Evolutionary conservation across 2,888 invertebrate species (phyloP), one percentile per base, ranked within the genome.

Genomic region (Pyrochroa serraticornis): DNA sequence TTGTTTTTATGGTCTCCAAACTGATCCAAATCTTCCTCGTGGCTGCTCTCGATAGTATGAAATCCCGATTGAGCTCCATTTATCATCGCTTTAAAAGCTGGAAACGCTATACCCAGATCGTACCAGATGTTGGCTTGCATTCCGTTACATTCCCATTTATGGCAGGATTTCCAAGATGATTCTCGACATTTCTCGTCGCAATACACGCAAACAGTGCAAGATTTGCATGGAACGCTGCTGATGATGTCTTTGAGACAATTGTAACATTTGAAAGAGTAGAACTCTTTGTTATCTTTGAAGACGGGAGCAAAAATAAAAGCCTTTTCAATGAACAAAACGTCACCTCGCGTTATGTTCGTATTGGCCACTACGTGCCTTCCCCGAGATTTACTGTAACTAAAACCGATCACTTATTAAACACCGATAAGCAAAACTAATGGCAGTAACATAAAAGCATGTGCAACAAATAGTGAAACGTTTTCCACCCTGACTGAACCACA

Each of bases 291-390:
- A 56, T 85, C 83, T 7, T 83, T 81, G 7, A 84, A 83, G 75
- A 88, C 75, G 60, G 86, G 82, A 1, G 93, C 91, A 77, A 91
- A 90, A 1, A 91, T 86, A 75, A 89, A 91, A 0, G 95, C 91
- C 67, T 87, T 85, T 76, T 96, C 96, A 0, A 87, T 82, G 75
- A 94, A 91, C 35, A 97, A 77, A 0, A 90, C 81, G 66, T 92
- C 89, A 0, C 92, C 92, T 42, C 84, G 81, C 6, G 80, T 76
- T 2, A 91, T 81, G 32, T 80, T 75, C 57, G 82, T 80, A 7
- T 80, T 83, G 0, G 90, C 84, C 31, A 87, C 73, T 8, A 93
- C 86, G 75, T 87, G 84, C 31, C 92, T 82, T 0, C 92, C 92
- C 53, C 81, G 82, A 14, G 82, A 77, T 38, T 82, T 77, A 60